Evolutionary conservation across 2,797 vertebrate genomes (phyloP), one percentile per base, ranked within the genome.

Genomic region (Pseudopleuronectes americanus): DNA sequence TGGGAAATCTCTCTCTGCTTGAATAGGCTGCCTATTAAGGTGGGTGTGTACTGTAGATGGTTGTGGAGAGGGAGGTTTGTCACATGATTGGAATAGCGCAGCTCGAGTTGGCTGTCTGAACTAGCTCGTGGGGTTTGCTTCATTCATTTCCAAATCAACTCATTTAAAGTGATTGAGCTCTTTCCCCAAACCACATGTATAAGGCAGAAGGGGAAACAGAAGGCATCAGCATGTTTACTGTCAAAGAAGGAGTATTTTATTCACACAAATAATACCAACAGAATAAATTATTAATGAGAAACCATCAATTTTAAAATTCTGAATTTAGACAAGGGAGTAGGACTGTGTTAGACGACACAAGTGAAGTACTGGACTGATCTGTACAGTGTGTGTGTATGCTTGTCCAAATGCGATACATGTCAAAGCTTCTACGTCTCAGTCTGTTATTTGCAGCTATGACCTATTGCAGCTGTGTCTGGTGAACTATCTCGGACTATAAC

Each of bases 241-340:
- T 79, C 72, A 84, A 84, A 83, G 71, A 54, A 71, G 65, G 61
- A 80, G 55, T 4, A 24, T 61, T 91, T 89, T 86, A 87, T 89
- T 89, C 84, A 90, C 71, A 89, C 83, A 83, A 81, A 78, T 67
- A 70, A 76, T 54, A 84, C 75, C 75, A 79, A 68, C 66, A 83
- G 62, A 87, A 86, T 84, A 86, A 84, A 79, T 84, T 73, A 83
- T 74, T 61, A 12, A 38, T 38, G 62, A 72, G 21, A 51, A 58
- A 58, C 41, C 6, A 67, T 67, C 24, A 28, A 41, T 70, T 68
- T 62, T 7, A 26, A 26, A 64, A 33, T 73, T 24, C 31, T 48
- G 26, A 12, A 53, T 21, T 52, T 26, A 8, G n/a, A 12, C 12
- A 38, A 12, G 36, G 49, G 71, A 68, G 58, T n/a, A 55, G 21